phyloP scores from a whole-genome alignment of 2,113 vertebrate species.

The Xyrauchen texanus region DNA sequence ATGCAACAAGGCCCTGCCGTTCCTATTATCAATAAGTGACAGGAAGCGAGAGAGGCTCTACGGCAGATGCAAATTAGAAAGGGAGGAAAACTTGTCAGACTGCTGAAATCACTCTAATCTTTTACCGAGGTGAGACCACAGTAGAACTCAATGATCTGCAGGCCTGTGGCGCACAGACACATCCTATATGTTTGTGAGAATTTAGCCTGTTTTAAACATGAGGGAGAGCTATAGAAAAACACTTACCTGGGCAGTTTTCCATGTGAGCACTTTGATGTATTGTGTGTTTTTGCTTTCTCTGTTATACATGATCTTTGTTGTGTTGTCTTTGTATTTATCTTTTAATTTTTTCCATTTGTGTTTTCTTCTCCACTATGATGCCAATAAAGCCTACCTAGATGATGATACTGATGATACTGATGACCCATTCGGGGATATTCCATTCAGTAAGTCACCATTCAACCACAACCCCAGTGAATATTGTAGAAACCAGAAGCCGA shows the following conservation, averaged over 20 bases:
- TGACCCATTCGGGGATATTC: constrained; percentile 73
- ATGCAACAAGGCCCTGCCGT: not conserved
- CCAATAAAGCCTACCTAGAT: constrained; percentile 63
- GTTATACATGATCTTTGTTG: constrained; percentile 17
- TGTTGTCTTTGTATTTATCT: constrained; percentile 29
- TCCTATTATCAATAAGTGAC: constrained; percentile 25
- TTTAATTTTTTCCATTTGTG: constrained; percentile 37
- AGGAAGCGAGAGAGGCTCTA: constrained; percentile 31
- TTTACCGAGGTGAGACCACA: constrained; percentile 35
- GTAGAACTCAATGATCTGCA: constrained; percentile 5
- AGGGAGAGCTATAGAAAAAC: not conserved
- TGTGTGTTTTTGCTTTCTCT: constrained; percentile 23
- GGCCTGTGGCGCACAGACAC: constrained; percentile 5
- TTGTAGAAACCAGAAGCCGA: not conserved
- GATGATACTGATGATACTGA: constrained; percentile 64
- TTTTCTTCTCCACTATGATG: constrained; percentile 26
- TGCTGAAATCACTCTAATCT: constrained; percentile 27
- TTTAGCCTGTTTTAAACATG: constrained; percentile 4
- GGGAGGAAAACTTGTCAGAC: constrained; percentile 26
- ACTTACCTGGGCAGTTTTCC: not conserved
- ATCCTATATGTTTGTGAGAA: not conserved
- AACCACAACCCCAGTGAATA: not conserved
- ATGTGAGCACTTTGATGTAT: not conserved
- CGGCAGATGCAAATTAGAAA: constrained; percentile 39
- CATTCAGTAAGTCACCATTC: constrained; percentile 70